phyloP scores from a whole-genome alignment of 2,888 invertebrate genomes.

The Lamellibrachia satsuma region DNA sequence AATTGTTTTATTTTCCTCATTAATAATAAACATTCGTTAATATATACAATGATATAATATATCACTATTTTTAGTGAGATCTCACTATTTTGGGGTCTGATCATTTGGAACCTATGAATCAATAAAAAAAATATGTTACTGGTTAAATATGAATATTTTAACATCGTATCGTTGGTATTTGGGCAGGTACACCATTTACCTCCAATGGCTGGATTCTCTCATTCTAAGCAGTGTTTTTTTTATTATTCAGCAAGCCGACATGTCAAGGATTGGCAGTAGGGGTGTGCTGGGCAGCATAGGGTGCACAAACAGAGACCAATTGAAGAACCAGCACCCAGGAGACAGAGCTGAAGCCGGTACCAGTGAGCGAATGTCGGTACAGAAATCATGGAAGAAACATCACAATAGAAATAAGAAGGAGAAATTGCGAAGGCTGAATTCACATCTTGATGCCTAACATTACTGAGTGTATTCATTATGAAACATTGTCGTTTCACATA shows the following conservation, averaged over 20 bases:
- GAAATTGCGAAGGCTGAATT: constrained; percentile 86
- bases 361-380: constrained; percentile 70
- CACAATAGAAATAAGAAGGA: constrained; percentile 90
- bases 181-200: background rate
- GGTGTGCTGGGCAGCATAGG: constrained; percentile 44
- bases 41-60: background rate
- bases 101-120: background rate
- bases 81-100: background rate
- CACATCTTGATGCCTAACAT: constrained; percentile 75
- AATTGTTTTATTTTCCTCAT: background rate
- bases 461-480: background rate
- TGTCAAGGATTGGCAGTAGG: constrained; percentile 42
- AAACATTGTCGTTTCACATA: background rate
- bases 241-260: constrained; percentile 33
- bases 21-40: background rate
- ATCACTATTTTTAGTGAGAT: background rate
- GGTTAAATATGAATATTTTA: background rate
- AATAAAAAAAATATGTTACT: background rate
- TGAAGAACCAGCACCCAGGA: constrained; percentile 33
- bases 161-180: background rate
- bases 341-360: constrained; percentile 38
- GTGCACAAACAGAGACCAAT: constrained; percentile 43
- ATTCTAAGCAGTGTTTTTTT: constrained; percentile 23
- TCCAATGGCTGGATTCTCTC: background rate
- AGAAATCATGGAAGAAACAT: constrained; percentile 85